Evolutionary conservation across 2,113 vertebrate species (phyloP).

Genomic region (Pomatostomus ruficeps): DNA sequence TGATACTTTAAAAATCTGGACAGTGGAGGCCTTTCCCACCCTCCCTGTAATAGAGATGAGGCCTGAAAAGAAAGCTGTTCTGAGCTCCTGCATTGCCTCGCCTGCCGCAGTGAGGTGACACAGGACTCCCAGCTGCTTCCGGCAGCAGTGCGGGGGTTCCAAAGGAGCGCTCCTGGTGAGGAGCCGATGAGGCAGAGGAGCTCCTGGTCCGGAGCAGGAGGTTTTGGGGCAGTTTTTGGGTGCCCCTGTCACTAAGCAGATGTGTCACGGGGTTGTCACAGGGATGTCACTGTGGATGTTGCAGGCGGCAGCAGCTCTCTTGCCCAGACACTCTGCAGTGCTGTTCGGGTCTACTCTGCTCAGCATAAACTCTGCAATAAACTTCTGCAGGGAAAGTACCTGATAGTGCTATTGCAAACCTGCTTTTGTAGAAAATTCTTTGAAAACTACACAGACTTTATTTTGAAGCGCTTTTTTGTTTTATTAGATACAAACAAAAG

Average conservation of each 20-base stretch:
- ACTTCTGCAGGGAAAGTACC: not conserved
- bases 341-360: not conserved
- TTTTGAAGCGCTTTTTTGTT: not conserved
- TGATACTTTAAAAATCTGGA: not conserved
- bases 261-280: too few relatives aligned
- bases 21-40: not conserved
- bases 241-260: not conserved
- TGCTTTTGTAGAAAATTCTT: not conserved
- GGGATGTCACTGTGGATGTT: not conserved
- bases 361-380: not conserved
- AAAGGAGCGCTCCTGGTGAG: not conserved
- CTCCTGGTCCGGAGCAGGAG: not conserved
- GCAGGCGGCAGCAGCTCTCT: not conserved
- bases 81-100: not conserved
- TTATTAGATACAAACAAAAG: not conserved
- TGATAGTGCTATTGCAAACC: not conserved
- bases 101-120: not conserved
- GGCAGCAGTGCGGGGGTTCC: not conserved
- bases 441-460: not conserved
- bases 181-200: not conserved
- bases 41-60: not conserved
- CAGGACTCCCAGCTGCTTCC: not conserved
- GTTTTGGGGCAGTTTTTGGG: too few relatives aligned
- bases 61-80: not conserved
- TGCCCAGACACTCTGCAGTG: not conserved